Evolutionary conservation across 2,113 vertebrate species (phyloP).

Genomic region (Chiloscyllium plagiosum): DNA sequence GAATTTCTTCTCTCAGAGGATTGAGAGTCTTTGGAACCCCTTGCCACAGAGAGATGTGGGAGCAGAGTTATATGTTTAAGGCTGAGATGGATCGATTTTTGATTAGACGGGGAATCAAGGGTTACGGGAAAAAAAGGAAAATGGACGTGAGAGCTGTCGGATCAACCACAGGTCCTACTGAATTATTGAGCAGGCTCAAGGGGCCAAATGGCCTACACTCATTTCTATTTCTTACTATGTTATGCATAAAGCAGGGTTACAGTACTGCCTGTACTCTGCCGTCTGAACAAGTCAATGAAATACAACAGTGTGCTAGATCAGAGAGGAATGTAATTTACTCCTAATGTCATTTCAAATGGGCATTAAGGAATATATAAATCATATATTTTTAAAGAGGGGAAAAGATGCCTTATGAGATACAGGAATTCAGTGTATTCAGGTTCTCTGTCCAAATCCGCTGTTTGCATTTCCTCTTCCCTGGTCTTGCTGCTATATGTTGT

Average conservation of each 20-base stretch:
- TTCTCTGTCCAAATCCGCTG: background rate
- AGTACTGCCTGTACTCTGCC: background rate
- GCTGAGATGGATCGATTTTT: too few species aligned
- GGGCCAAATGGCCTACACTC: too few species aligned
- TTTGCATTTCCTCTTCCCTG: background rate
- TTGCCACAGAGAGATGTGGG: too few species aligned
- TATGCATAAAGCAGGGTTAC: background rate
- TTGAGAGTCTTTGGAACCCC: too few species aligned
- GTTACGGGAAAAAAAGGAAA: too few species aligned
- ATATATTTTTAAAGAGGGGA: background rate
- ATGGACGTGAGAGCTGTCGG: too few species aligned
- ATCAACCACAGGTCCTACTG: too few species aligned
- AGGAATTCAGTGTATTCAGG: background rate
- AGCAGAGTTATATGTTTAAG: too few species aligned
- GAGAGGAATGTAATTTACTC: background rate
- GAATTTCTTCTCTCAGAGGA: too few species aligned
- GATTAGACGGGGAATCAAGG: too few species aligned
- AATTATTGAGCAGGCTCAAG: too few species aligned
- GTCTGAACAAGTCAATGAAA: background rate
- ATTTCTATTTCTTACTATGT: too few species aligned
- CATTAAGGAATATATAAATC: background rate
- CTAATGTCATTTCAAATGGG: background rate
- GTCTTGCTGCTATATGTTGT: background rate
- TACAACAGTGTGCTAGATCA: background rate
- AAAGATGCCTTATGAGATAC: background rate